Evolutionary conservation across 2,888 invertebrate species (phyloP).

Genomic region (Cremastinae sp.): DNA sequence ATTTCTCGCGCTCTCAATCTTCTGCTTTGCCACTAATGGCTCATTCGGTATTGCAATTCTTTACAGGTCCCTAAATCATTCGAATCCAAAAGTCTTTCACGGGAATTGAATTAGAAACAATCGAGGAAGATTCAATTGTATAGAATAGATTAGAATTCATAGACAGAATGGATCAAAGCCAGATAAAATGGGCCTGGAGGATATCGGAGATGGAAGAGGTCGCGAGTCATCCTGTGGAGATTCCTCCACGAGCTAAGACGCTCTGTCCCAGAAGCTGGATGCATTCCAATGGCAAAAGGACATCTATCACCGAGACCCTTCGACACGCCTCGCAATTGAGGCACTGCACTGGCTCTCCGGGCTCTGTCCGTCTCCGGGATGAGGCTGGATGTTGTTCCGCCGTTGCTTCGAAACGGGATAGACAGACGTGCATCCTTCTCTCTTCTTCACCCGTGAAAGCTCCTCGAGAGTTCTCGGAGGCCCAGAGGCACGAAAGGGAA

Average conservation of each 20-base stretch:
- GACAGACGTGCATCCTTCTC: conserved; percentile 62
- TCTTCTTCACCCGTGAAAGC: conserved; percentile 14
- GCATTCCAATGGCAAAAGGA: conserved; percentile 76
- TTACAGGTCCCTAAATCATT: conserved; percentile 18
- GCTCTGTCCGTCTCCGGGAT: conserved; percentile 41
- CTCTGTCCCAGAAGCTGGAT: conserved; percentile 63
- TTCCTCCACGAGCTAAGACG: conserved; percentile 62
- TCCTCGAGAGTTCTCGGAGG: conserved; percentile 25
- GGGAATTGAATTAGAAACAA: neutral
- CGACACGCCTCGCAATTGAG: conserved; percentile 74
- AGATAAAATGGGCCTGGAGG: conserved; percentile 4
- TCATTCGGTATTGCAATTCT: neutral
- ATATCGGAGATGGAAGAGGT: conserved; percentile 54
- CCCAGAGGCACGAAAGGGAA: conserved; percentile 46
- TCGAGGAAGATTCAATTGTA: conserved; percentile 28
- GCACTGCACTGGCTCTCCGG: conserved; percentile 65
- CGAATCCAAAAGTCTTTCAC: conserved; percentile 16
- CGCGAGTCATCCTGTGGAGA: conserved; percentile 54
- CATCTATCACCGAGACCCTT: conserved; percentile 76
- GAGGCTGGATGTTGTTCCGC: conserved; percentile 39
- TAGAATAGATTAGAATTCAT: conserved; percentile 54
- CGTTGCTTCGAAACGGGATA: conserved; percentile 63
- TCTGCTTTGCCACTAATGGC: no score
- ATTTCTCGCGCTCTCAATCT: neutral
- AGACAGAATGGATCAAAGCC: conserved; percentile 13